Evolutionary conservation across 2,797 vertebrate species (phyloP), one percentile per base, ranked within the genome.

Genomic region (Prionace glauca): DNA sequence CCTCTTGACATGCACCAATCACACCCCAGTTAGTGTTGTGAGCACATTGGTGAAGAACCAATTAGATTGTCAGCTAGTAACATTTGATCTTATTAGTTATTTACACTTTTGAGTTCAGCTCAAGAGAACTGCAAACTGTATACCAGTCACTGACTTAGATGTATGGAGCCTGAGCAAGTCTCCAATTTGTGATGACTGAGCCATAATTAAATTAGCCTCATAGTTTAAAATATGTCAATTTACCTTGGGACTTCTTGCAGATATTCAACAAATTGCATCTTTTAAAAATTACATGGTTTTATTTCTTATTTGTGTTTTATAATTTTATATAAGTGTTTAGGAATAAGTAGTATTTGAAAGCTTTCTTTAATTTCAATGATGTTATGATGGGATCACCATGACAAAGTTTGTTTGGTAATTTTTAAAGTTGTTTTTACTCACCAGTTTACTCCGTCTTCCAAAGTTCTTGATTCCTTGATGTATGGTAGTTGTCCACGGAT

Each of bases 121-220:
- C 11, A 29, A 90, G 88, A 91, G 60, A 62, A 8, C 5, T 65
- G 16, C 26, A 7, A 92, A 41, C n/a, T 69, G 20, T 67, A 69
- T n/a, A 67, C n/a, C n/a, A 92, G 62, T 67, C 36, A 11, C 62
- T 62, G 60, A 62, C 56, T n/a, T 88, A 92, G 32, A 67, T 41
- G 10, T 92, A 41, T 20, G 7, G 32, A 36, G 7, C n/a, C 32
- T 22, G 32, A 92, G 18, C 3, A 91, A 91, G 65, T 0, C 62
- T 69, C 62, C 36, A n/a, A 36, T 92, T 69, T 9, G 36, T 92
- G n/a, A 92, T 69, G n/a, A 92, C n/a, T 92, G 65, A 92, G 90
- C 56, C 86, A 26, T 60, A 56, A 50, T 26, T 50, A 45, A 91
- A 65, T n/a, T 56, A 88, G 45, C 29, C 45, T 41, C 50, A 87